phyloP scores from a whole-genome alignment of 2,797 vertebrate species.

The Telmatherina bonti region DNA sequence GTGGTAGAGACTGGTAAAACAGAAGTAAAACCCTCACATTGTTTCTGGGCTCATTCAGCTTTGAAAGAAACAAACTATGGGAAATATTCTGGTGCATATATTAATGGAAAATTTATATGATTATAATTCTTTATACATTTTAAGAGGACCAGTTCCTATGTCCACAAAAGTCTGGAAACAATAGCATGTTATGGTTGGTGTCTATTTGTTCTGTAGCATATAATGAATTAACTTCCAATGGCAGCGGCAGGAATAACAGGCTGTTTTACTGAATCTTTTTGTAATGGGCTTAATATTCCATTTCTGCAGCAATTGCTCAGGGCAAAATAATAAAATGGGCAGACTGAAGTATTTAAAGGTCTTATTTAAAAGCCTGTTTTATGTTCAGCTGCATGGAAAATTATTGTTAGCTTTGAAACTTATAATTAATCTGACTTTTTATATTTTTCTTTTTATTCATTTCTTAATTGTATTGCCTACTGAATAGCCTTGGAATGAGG shows the following conservation, averaged over 20 bases:
- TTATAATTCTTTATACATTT: not conserved
- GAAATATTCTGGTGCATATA: not conserved
- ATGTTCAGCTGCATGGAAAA: not conserved
- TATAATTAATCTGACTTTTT: not conserved
- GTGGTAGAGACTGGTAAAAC: constrained; percentile 57
- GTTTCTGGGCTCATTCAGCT: not conserved
- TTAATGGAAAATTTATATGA: not conserved
- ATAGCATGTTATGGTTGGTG: not conserved
- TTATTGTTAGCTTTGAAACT: not conserved
- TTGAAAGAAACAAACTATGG: constrained; percentile 10
- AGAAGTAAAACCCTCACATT: not conserved
- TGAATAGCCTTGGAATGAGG: not conserved
- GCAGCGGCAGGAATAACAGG: not conserved
- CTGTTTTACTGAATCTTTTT: not conserved
- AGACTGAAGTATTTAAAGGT: not conserved
- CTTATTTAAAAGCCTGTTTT: not conserved
- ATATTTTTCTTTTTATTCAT: not conserved
- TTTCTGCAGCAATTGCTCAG: not conserved
- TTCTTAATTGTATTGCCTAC: not conserved
- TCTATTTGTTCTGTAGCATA: not conserved
- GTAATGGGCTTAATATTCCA: not conserved
- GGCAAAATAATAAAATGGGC: not conserved
- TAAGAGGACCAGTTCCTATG: not conserved
- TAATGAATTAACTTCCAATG: not conserved
- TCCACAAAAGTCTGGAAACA: not conserved